A percentile compares a stretch with the other conserved stretches of the same genome.
These are phyloP conservation scores for Apodemus sylvaticus DNA, from an alignment of 2,113 vertebrate species.

Conservation along the genomic window DNA sequence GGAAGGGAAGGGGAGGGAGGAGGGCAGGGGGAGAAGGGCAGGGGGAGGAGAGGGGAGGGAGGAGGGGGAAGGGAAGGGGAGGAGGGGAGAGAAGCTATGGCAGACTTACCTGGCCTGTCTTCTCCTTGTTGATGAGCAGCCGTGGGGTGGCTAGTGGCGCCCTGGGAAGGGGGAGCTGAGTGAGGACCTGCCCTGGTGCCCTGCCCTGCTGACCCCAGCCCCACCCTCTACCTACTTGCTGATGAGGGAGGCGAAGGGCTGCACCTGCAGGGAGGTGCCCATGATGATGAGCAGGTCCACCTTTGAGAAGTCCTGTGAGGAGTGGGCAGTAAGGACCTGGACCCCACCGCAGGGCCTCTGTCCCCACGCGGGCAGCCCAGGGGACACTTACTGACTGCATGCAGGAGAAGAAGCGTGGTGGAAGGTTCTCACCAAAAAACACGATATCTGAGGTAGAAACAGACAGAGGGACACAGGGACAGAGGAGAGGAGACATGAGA, in stretches of 20 bases:
- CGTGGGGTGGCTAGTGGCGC: constrained; percentile 91
- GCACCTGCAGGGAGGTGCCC: constrained; percentile 96
- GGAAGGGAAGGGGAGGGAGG: background rate
- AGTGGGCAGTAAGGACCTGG: background rate
- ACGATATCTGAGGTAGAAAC: constrained; percentile 89
- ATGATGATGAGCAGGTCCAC: constrained; percentile 95
- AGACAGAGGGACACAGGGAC: background rate
- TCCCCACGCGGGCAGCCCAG: rapidly evolving
- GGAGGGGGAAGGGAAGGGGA: rapidly evolving
- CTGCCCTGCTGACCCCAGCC: rapidly evolving
- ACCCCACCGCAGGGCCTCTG: background rate
- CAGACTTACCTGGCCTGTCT: constrained; percentile 88
- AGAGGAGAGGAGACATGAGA: background rate
- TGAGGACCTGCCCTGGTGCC: background rate
- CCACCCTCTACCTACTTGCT: constrained; percentile 86
- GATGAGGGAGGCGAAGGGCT: constrained; percentile 94
- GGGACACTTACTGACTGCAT: constrained; percentile 88
- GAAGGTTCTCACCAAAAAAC: constrained; percentile 95
- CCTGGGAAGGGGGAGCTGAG: constrained; percentile 75
- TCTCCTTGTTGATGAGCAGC: constrained; percentile 96
- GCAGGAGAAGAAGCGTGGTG: constrained; percentile 91
- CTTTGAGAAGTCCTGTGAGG: constrained; percentile 89
- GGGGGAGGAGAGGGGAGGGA: too few relatives aligned
- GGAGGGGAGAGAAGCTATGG: background rate
- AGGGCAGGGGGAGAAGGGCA: too few relatives aligned